These are phyloP conservation scores for Eurois occulta DNA, from an alignment of 2,888 invertebrate species.

Conservation along the genomic window DNA sequence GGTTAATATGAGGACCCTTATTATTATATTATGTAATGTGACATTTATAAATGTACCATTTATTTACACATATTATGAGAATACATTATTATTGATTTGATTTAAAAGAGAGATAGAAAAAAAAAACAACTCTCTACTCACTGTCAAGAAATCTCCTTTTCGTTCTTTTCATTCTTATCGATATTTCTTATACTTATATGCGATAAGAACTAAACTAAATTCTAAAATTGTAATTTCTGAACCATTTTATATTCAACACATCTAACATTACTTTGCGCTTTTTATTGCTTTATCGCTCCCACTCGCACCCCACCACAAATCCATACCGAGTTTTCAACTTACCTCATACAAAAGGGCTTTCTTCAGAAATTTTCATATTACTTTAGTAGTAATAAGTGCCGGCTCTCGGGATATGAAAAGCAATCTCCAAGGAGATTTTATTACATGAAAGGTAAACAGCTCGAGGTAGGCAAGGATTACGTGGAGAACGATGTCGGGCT, in stretches of 20 bases:
- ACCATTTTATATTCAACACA: neutral
- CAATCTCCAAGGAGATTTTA: conserved; percentile 66
- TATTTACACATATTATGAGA: no score
- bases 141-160: neutral
- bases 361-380: conserved; percentile 82
- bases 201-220: neutral
- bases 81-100: no score
- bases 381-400: conserved; percentile 77
- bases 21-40: no score
- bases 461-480: conserved; percentile 43
- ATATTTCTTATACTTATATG: no score
- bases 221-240: neutral
- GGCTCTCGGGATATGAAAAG: conserved; percentile 62
- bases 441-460: conserved; percentile 62
- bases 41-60: no score
- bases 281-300: conserved; percentile 50
- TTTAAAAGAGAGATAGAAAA: neutral
- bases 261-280: neutral
- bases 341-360: conserved; percentile 79
- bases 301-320: conserved; percentile 59
- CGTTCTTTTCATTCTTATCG: neutral
- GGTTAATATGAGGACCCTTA: no score
- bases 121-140: neutral
- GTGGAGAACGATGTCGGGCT: conserved; percentile 11
- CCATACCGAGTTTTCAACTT: conserved; percentile 72